phyloP scores from a whole-genome alignment of 2,888 invertebrate species.

The Allygus modestus region DNA sequence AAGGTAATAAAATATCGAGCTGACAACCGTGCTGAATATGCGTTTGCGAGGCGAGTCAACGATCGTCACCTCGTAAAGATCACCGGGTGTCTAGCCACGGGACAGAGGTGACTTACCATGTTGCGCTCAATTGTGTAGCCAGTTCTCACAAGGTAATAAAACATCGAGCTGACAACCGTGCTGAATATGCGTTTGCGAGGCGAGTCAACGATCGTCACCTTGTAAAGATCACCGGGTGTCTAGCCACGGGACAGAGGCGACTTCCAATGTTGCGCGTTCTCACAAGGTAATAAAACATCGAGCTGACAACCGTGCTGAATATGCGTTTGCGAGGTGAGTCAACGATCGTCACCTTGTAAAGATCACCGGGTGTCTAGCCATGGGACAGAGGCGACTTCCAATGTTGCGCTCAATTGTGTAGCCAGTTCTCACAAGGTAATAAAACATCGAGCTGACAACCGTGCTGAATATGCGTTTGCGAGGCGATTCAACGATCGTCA shows the following conservation, averaged over 20 bases:
- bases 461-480: no score
- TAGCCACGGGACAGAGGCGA: not conserved
- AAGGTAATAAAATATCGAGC: conserved; percentile 19
- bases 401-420: no score
- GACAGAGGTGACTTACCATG: not conserved
- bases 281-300: conserved; percentile 23
- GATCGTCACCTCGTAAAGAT: no score
- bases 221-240: no score
- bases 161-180: conserved; percentile 7
- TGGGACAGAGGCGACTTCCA: not conserved
- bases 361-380: no score
- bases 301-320: conserved; percentile 3
- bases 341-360: conserved; percentile 24
- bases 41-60: no score
- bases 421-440: no score
- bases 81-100: no score
- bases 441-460: no score
- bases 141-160: conserved; percentile 23
- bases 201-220: conserved; percentile 31
- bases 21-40: not conserved
- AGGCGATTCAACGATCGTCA: no score
- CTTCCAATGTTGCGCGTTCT: not conserved
- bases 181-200: conserved; percentile 19
- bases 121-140: no score
- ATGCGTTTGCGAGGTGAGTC: no score